phyloP scores from a whole-genome alignment of 2,888 invertebrate species.

The Cerceris rybyensis region DNA sequence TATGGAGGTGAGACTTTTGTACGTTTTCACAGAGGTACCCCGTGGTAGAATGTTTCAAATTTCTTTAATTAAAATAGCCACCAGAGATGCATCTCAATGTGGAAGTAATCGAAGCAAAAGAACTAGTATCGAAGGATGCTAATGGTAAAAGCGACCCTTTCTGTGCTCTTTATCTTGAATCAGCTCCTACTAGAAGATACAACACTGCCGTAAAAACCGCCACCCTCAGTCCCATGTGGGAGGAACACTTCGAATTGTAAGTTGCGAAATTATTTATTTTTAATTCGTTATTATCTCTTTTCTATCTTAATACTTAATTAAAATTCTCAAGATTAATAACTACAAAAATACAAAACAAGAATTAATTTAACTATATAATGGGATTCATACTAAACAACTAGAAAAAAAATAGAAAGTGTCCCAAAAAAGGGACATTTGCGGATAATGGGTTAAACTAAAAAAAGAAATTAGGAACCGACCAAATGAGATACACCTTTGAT shows the following conservation, averaged over 20 bases:
- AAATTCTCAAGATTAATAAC: no score
- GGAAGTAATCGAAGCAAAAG: conserved; percentile 93
- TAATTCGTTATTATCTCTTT: not conserved
- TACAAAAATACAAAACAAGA: no score
- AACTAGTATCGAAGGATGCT: conserved; percentile 91
- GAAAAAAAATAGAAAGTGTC: no score
- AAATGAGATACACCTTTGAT: no score
- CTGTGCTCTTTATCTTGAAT: conserved; percentile 94
- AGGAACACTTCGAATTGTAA: conserved; percentile 97
- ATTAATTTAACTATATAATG: no score
- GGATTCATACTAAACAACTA: no score
- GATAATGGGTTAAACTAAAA: no score
- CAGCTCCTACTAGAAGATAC: conserved; percentile 89
- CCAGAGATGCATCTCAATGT: conserved; percentile 93
- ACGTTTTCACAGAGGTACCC: not conserved
- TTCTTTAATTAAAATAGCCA: conserved; percentile 81
- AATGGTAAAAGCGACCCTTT: conserved; percentile 99
- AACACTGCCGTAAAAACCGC: conserved; percentile 95
- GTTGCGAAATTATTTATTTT: conserved; percentile 17
- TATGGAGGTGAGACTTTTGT: conserved; percentile 84
- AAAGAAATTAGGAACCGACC: no score
- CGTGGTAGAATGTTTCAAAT: not conserved
- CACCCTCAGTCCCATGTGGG: conserved; percentile 96
- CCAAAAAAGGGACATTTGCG: no score
- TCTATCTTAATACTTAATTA: not conserved